Evolutionary conservation across 1,140 invertebrate species (phyloP), one percentile per base, ranked within the genome.

Genomic region (Ceratina australensis): DNA sequence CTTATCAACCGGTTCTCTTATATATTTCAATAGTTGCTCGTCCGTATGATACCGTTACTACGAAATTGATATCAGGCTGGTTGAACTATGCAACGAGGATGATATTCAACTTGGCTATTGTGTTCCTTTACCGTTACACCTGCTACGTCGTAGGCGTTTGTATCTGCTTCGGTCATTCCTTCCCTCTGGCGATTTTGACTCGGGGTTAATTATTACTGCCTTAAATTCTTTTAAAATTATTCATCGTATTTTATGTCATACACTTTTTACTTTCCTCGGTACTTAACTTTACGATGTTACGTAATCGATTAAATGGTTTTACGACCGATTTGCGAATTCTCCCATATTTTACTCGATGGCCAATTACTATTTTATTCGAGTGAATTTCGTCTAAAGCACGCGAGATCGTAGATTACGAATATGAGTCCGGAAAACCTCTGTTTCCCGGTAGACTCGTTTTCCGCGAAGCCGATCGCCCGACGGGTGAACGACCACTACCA

Each of bases 401-500:
- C 33, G 33, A 42, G 33, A 42, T 42, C 33, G 33, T 42, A 42
- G 33, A 42, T 42, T 10, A 42, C 33, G 33, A 42, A 7, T 42
- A 10, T 42, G 33, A 42, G 33, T 3, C 3, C 33, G 33, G 33
- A 7, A 7, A 42, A 42, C 33, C 10, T 10, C 2, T 10, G 5
- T 33, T 66, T 28, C 4, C 26, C 24, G 26, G 20, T 49, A 60
- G 7, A 13, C n/a, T 50, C 18, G n/a, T 33, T 49, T 22, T 16
- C 15, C 18, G 5, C 2, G 4, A 42, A 28, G 42, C 28, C 47
- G 20, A 28, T 57, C 18, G 33, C 65, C 26, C 47, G 24, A 60
- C 26, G 20, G 65, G 74, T 69, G 74, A 76, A 76, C 26, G 74
- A 69, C 66, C 67, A 77, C 3, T 42, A 42, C 33, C 28, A 18